These are phyloP conservation scores for Ischnura elegans DNA, from an alignment of 2,888 invertebrate species.

Conservation along the genomic window DNA sequence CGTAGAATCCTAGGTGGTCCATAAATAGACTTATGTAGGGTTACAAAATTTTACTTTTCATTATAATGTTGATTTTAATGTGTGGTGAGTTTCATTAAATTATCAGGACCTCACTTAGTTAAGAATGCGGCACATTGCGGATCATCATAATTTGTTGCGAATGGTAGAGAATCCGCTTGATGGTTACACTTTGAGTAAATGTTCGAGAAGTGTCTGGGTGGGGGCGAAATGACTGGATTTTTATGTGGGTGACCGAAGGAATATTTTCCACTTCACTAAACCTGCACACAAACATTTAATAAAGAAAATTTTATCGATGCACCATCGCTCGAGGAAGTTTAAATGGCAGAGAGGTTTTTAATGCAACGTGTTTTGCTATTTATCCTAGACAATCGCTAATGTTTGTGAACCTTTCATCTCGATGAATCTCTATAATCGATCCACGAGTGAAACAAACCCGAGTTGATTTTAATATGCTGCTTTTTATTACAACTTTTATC, in stretches of 20 bases:
- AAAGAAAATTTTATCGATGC: background rate
- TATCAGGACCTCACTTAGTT: background rate
- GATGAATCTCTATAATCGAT: too few relatives aligned
- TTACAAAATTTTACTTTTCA: too few relatives aligned
- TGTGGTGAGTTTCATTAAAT: too few relatives aligned
- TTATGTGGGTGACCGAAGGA: background rate
- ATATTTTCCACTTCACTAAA: background rate
- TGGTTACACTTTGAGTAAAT: background rate
- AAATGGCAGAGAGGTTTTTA: background rate
- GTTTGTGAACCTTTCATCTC: too few relatives aligned
- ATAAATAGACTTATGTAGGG: too few relatives aligned
- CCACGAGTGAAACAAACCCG: too few relatives aligned
- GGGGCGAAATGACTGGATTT: background rate
- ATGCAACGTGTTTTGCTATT: background rate
- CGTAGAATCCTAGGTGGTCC: too few relatives aligned
- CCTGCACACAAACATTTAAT: background rate
- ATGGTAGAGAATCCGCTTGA: background rate
- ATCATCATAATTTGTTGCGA: background rate
- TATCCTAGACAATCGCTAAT: too few relatives aligned
- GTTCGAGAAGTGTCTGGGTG: background rate
- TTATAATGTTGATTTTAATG: too few relatives aligned
- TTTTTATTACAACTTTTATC: too few relatives aligned
- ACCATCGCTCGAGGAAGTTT: background rate
- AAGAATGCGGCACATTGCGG: background rate
- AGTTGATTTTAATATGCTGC: too few relatives aligned